Evolutionary conservation across 1,140 invertebrate genomes (phyloP).

Genomic region (Zaprionus kolodkinae): DNA sequence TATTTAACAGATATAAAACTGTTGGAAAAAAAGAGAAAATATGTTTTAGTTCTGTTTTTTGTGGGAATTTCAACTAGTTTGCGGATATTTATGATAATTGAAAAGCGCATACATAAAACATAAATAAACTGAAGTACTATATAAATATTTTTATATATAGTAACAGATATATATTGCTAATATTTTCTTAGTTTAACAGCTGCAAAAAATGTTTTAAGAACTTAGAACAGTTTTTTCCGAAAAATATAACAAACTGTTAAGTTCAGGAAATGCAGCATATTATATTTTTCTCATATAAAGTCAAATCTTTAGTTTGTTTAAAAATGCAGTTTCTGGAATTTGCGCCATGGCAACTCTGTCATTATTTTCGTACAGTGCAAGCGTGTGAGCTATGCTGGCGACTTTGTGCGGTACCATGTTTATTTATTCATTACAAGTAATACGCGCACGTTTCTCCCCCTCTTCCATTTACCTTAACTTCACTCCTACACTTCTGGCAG

Average conservation of each 20-base stretch:
- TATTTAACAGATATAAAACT: neutral
- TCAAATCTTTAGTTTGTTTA: neutral
- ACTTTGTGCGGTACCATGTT: conserved; percentile 53
- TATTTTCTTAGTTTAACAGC: neutral
- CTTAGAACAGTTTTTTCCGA: too few relatives aligned
- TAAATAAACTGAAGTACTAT: neutral
- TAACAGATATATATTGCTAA: neutral
- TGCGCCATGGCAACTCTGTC: neutral
- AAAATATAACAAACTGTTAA: neutral
- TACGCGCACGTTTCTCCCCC: conserved; percentile 36
- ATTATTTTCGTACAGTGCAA: neutral
- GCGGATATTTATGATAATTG: neutral
- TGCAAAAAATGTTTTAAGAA: neutral
- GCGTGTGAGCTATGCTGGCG: neutral
- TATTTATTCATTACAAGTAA: conserved; percentile 81
- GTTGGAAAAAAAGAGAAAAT: neutral
- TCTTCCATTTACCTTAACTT: neutral
- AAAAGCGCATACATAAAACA: neutral
- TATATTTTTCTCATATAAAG: neutral
- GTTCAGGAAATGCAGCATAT: neutral
- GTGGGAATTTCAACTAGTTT: neutral
- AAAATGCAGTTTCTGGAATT: neutral
- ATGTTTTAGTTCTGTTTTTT: neutral
- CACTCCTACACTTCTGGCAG: neutral
- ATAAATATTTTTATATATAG: too few relatives aligned